Evolutionary conservation across 2,888 invertebrate species (phyloP), one percentile per base, ranked within the genome.

Genomic region (Aporophyla lueneburgensis): DNA sequence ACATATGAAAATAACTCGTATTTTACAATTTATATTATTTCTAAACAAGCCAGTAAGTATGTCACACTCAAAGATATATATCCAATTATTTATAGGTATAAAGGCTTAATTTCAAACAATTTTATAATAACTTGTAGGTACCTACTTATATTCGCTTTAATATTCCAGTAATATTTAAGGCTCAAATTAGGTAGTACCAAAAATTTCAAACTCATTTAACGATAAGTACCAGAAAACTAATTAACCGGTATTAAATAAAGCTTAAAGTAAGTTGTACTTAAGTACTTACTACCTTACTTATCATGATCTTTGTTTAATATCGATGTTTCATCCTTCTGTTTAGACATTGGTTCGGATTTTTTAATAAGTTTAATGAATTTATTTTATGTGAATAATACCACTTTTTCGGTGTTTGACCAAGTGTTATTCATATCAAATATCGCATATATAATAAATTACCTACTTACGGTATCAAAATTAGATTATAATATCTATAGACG

Each of bases 191-290:
- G 51, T 51, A 46, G 65, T 63, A 68, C 46, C 68, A 73, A 69
- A 65, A 67, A 71, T 68, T 65, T 74, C 69, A 9, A 46, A 69
- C 58, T 78, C 61, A 77, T 72, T 86, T 72, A 81, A 67, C 53
- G 24, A 49, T 24, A 73, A 79, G 72, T 78, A 77, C 58, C 69
- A 62, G 61, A 66, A 78, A 86, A 63, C 56, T 54, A 81, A 86
- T 86, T 68, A 78, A 65, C 65, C 33, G 53, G 43, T 65, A 74
- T 59, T 67, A 76, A 70, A 62, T 54, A 59, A 73, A 61, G 67
- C 66, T 46, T 61, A 58, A 54, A 46, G 46, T 46, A 68, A 68
- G 58, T n/a, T 16, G 33, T 74, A 53, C 9, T 53, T n/a, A 27
- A 49, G 27, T 61, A 65, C 33, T 76, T 81, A 74, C 67, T 74